Evolutionary conservation across 2,113 vertebrate species (phyloP), one percentile per base, ranked within the genome.

Genomic region (Fukomys damarensis): DNA sequence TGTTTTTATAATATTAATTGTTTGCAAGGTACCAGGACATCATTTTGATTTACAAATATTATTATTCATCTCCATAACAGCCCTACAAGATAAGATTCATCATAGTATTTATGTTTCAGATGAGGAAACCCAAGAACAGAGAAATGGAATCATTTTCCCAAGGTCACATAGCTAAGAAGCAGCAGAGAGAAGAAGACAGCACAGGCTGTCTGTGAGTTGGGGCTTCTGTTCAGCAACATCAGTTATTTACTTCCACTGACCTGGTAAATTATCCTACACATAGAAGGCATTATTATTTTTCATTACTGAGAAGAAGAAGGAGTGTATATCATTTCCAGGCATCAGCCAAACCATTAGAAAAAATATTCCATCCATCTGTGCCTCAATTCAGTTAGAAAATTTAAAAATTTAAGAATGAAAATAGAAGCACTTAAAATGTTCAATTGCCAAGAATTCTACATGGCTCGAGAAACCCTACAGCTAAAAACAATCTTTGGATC

Each of bases 401-500:
- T 81, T n/a, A 80, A 80, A 96, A 93, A 85, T 65, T 93, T 52
- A 85, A 59, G 30, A 84, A 65, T 65, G 56, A 16, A 0, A 14
- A 8, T 46, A 24, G 46, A 81, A 90, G 17, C 19, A 49, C 35
- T 94, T 46, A 41, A 90, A 91, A 88, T 66, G 59, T 95, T 94
- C 38, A 22, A 85, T 70, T 85, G 86, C 87, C 87, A 63, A 86
- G 70, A 89, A 93, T 63, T 88, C 79, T 38, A 70, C 61, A n/a
- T 20, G 59, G 13, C 56, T 81, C 59, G 43, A 52, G 83, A 85
- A 91, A 88, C 59, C 87, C 65, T 82, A 66, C 38, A 82, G 66
- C 80, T 81, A 70, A 81, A 93, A 82, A 68, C 16, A 68, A 76
- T 77, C 65, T 56, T 38, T 61, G 80, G 61, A 46, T 86, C 83